A percentile compares a stretch with the other conserved stretches of the same genome.
phyloP scores from a whole-genome alignment of 2,113 vertebrate genomes.

The Todiramphus chloris region DNA sequence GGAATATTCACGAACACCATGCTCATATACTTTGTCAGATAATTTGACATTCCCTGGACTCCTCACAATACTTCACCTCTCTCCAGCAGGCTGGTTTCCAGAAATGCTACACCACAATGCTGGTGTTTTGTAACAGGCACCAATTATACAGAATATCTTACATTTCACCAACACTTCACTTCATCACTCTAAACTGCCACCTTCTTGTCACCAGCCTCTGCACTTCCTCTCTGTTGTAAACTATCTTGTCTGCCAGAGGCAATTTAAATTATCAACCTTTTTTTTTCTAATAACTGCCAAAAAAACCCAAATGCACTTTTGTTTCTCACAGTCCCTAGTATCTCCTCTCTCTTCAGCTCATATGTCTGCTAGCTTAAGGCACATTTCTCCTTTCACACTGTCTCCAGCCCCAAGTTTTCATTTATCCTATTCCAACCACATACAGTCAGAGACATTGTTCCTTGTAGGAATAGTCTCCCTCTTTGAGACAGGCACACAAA shows the following conservation, averaged over 20 bases:
- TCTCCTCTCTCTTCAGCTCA: neutral
- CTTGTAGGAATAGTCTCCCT: neutral
- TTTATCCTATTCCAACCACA: neutral
- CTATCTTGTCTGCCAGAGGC: neutral
- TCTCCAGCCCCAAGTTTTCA: neutral
- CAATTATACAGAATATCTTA: neutral
- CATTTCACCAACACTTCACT: neutral
- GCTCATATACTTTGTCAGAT: neutral
- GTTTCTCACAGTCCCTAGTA: neutral
- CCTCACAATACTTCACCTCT: neutral
- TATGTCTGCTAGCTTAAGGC: neutral
- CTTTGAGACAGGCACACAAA: neutral
- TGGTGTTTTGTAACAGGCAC: neutral
- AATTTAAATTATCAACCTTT: neutral
- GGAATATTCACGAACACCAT: neutral
- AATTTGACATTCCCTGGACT: neutral
- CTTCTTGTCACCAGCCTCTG: neutral
- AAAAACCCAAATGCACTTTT: neutral
- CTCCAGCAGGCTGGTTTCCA: neutral
- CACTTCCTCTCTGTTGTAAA: neutral
- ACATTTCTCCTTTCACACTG: neutral
- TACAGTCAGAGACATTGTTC: neutral
- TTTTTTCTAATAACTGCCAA: neutral
- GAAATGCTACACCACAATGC: neutral
- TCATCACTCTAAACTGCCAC: neutral